Conservation (phyloP, 2,888 invertebrate species). For the Euplagia quadripunctaria region DNA sequence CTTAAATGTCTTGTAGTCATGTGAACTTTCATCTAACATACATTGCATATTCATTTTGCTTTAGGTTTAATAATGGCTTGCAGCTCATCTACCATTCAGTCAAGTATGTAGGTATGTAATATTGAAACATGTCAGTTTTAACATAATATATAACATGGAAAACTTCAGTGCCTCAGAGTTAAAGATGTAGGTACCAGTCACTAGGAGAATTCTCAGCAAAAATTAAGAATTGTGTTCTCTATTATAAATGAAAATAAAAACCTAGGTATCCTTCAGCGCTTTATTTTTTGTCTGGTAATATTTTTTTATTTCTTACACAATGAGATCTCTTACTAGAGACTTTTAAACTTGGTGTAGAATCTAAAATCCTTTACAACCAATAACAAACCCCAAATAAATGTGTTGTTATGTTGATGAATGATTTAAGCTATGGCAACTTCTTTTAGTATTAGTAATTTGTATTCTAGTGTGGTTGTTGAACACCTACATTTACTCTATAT, state of each 20-base stretch:
- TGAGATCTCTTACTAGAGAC: not conserved
- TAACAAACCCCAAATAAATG: no score
- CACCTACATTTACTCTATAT: not conserved
- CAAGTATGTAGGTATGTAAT: not conserved
- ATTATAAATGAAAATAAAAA: no score
- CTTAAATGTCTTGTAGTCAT: slow-evolving; percentile 33
- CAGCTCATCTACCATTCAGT: not conserved
- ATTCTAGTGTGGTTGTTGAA: not conserved
- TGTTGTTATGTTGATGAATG: not conserved
- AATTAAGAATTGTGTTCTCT: no score
- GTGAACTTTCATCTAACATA: not conserved
- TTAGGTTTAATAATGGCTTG: slow-evolving; percentile 22
- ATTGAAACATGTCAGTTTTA: not conserved
- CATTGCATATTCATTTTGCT: slow-evolving; percentile 15
- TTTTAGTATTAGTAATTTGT: not conserved
- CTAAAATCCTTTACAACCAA: not conserved
- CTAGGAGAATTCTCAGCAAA: not conserved
- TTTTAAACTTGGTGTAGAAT: not conserved
- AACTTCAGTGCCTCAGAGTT: slow-evolving; percentile 18
- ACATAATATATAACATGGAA: not conserved
- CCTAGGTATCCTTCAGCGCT: not conserved
- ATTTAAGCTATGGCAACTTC: not conserved
- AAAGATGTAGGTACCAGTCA: not conserved
- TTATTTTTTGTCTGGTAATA: not conserved
- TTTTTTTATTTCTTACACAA: not conserved